Evolutionary conservation across 2,113 vertebrate genomes (phyloP).

Genomic region (Plecotus auritus): DNA sequence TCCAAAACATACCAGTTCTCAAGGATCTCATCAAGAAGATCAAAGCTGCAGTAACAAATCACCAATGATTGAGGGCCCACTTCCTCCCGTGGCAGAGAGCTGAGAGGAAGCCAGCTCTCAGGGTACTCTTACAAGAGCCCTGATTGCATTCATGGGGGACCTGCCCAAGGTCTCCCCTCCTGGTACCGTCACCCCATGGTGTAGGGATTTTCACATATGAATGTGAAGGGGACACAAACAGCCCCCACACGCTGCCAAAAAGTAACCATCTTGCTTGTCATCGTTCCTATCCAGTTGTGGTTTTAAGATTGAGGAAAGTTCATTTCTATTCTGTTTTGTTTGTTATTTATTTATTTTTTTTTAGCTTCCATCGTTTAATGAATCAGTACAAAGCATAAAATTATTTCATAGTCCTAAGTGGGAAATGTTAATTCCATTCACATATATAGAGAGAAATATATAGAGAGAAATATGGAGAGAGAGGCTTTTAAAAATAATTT

Average conservation of each 20-base stretch:
- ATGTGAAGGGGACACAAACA: not conserved
- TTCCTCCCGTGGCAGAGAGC: no score
- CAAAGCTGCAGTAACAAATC: not conserved
- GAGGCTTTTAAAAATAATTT: not conserved
- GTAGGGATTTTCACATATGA: not conserved
- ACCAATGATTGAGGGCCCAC: no score
- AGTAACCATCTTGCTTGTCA: not conserved
- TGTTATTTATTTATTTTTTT: not conserved
- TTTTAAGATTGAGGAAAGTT: not conserved
- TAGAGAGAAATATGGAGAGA: no score
- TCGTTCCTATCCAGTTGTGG: not conserved
- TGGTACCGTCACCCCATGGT: no score
- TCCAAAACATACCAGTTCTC: not conserved
- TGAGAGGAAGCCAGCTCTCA: not conserved
- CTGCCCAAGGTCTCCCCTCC: not conserved
- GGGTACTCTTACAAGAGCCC: no score
- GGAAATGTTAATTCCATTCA: not conserved
- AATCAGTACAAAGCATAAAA: not conserved
- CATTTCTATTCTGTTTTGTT: not conserved
- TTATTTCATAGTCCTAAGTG: not conserved
- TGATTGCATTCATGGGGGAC: not conserved
- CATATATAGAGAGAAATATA: not conserved
- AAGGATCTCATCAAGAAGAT: not conserved
- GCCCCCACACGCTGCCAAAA: not conserved
- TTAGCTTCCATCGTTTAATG: not conserved